phyloP scores from a whole-genome alignment of 1,140 invertebrate genomes.

The Drosophila micromelanica region DNA sequence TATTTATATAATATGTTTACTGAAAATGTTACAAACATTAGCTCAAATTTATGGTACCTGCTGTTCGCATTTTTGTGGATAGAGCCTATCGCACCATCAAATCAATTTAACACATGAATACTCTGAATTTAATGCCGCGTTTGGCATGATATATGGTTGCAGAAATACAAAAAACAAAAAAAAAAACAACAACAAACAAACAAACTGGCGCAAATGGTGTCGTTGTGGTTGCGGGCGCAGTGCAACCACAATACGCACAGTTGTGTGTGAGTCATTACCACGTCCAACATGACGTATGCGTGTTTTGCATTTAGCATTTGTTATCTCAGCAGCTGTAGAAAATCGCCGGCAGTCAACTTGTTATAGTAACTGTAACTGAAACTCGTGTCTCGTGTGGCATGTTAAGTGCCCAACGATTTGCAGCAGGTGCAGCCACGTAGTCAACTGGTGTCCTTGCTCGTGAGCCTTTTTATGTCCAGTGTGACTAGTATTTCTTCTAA shows the following conservation, averaged over 20 bases:
- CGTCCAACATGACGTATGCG: conserved; percentile 67
- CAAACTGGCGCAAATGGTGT: conserved; percentile 25
- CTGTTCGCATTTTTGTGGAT: not conserved
- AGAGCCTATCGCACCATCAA: conserved; percentile 36
- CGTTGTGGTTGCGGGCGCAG: conserved; percentile 13
- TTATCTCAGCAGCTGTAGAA: conserved; percentile 58
- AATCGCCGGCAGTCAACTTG: conserved; percentile 38
- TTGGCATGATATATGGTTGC: conserved; percentile 55
- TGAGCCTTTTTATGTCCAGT: not conserved
- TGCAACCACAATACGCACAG: conserved; percentile 3
- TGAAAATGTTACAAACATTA: too few species aligned
- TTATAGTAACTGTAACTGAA: conserved; percentile 11
- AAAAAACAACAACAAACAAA: conserved; percentile 3
- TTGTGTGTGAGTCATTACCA: conserved; percentile 38
- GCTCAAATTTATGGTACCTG: not conserved
- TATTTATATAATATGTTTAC: too few species aligned
- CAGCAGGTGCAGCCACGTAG: conserved; percentile 19
- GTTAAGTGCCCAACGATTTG: conserved; percentile 70
- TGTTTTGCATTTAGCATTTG: conserved; percentile 54
- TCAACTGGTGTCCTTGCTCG: conserved; percentile 41
- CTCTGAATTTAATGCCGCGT: conserved; percentile 23
- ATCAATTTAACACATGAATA: conserved; percentile 34
- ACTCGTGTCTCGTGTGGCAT: conserved; percentile 38
- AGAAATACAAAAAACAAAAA: conserved; percentile 18
- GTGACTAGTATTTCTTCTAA: conserved; percentile 31